A percentile compares a stretch with the other conserved stretches of the same genome.
Conservation (phyloP, 2,888 invertebrate species). For the Microctonus hyperodae region DNA sequence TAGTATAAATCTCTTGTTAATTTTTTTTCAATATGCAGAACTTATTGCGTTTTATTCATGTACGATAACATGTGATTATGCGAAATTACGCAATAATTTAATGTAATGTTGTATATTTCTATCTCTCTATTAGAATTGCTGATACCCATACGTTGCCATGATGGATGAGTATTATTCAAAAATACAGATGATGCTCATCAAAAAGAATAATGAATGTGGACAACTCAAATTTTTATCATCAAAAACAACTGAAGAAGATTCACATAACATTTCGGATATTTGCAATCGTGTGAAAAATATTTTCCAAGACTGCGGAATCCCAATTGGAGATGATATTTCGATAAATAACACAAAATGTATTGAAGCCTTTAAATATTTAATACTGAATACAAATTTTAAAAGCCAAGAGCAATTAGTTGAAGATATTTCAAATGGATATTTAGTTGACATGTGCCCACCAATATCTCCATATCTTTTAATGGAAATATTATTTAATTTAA, state of each 20-base stretch:
- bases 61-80: background rate
- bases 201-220: slow-evolving; percentile 41
- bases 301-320: slow-evolving; percentile 30
- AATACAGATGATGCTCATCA: slow-evolving; percentile 44
- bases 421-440: slow-evolving; percentile 49
- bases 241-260: slow-evolving; percentile 46
- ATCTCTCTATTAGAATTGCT: background rate
- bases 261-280: slow-evolving; percentile 40
- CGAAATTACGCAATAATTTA: background rate
- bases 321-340: slow-evolving; percentile 27
- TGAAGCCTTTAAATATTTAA: slow-evolving; percentile 47
- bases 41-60: background rate
- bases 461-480: slow-evolving; percentile 54
- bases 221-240: slow-evolving; percentile 45
- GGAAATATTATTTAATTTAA: slow-evolving; percentile 51
- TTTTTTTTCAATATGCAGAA: background rate
- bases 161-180: slow-evolving; percentile 40
- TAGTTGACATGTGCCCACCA: slow-evolving; percentile 54
- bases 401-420: slow-evolving; percentile 50
- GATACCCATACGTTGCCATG: background rate
- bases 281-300: slow-evolving; percentile 37
- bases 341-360: slow-evolving; percentile 35
- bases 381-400: slow-evolving; percentile 54
- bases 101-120: background rate
- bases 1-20: background rate